phyloP scores from a whole-genome alignment of 2,797 vertebrate species.

The Periophthalmus magnuspinnatus region DNA sequence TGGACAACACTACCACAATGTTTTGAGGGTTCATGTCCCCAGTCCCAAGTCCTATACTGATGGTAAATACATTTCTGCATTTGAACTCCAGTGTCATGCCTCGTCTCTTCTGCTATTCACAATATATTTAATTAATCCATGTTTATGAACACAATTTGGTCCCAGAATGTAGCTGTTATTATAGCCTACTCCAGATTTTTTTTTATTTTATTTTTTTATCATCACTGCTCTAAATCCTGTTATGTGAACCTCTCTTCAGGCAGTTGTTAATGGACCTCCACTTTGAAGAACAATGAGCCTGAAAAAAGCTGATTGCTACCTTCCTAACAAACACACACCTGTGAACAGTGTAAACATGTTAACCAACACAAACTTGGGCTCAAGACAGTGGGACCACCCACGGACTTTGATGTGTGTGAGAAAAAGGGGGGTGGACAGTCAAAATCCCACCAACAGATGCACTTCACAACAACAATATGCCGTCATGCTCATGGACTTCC shows the following conservation, averaged over 20 bases:
- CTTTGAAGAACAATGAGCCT: slow-evolving; percentile 56
- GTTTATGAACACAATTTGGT: no score
- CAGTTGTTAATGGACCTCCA: slow-evolving; percentile 33
- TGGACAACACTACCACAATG: no score
- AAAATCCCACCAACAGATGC: slow-evolving; percentile 59
- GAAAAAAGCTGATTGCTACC: slow-evolving; percentile 50
- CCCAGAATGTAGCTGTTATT: no score
- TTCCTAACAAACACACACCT: slow-evolving; percentile 56
- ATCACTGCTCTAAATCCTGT: not conserved
- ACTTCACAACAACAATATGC: slow-evolving; percentile 67
- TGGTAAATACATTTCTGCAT: no score
- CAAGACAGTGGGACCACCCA: slow-evolving; percentile 60
- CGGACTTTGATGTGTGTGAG: slow-evolving; percentile 67
- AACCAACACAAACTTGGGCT: slow-evolving; percentile 40
- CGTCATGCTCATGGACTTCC: slow-evolving; percentile 70
- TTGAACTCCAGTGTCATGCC: no score
- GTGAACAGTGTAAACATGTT: slow-evolving; percentile 53
- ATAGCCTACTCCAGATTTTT: no score
- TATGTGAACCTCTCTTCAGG: slow-evolving; percentile 13
- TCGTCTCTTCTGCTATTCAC: no score
- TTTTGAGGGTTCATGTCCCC: no score
- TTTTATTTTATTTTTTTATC: no score
- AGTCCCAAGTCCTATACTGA: no score
- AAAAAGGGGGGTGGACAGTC: slow-evolving; percentile 30
- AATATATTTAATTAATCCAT: not conserved